phyloP scores from a whole-genome alignment of 2,113 vertebrate genomes.

The Eira barbara region DNA sequence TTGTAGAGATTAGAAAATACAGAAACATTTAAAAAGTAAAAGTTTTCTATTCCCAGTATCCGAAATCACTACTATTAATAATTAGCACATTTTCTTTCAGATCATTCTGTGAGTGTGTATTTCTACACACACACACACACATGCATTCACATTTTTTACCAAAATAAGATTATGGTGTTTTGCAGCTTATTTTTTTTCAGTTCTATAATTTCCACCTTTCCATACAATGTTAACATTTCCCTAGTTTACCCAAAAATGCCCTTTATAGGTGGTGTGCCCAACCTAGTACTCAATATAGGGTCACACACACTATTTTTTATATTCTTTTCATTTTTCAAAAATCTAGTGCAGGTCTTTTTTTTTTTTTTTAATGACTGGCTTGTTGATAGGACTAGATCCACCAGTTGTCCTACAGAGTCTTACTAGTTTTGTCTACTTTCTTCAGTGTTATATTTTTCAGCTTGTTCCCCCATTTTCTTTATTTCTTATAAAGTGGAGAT shows the following conservation, averaged over 20 bases:
- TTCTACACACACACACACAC: neutral
- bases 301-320: neutral
- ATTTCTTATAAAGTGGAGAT: neutral
- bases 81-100: neutral
- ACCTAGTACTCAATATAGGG: neutral
- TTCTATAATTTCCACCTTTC: neutral
- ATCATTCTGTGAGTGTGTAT: neutral
- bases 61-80: neutral
- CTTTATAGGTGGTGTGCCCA: neutral
- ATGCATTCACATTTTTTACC: neutral
- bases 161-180: neutral
- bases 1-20: slow-evolving; percentile 38
- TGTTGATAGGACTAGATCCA: neutral
- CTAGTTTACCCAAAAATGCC: neutral
- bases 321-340: neutral
- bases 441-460: slow-evolving; percentile 9
- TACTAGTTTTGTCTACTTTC: neutral
- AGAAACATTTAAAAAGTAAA: neutral
- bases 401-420: neutral
- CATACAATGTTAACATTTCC: neutral
- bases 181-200: neutral
- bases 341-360: neutral
- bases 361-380: neutral
- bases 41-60: neutral
- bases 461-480: neutral